phyloP scores from a whole-genome alignment of 2,797 vertebrate genomes.

The Hyperoplus lanceolatus region DNA sequence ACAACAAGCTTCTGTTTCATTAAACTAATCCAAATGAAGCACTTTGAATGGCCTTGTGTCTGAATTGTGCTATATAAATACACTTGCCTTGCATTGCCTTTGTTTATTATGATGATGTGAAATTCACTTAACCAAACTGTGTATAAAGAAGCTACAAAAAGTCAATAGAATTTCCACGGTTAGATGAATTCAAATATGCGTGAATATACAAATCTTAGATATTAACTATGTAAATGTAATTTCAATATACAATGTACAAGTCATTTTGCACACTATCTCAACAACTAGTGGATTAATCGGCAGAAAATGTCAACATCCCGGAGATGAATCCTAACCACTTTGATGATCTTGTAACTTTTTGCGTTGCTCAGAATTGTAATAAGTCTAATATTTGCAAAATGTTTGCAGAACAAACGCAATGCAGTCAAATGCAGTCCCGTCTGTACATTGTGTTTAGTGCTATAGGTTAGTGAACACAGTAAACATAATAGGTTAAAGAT shows the following conservation, averaged over 20 bases:
- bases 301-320: not conserved
- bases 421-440: too few species aligned
- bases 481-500: too few species aligned
- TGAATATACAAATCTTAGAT: too few species aligned
- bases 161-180: constrained; percentile 7
- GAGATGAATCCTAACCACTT: not conserved
- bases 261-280: not conserved
- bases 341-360: not conserved
- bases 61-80: too few species aligned
- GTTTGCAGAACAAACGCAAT: too few species aligned
- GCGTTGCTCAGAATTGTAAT: too few species aligned
- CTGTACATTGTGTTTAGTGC: too few species aligned
- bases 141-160: constrained; percentile 6
- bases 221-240: too few species aligned
- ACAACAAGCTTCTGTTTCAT: constrained; percentile 32
- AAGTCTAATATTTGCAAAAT: not conserved
- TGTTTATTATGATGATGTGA: constrained; percentile 28
- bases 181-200: constrained; percentile 6
- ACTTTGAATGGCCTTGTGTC: not conserved
- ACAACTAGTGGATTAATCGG: not conserved
- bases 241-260: too few species aligned
- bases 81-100: not conserved
- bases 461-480: too few species aligned
- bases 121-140: constrained; percentile 24
- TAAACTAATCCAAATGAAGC: constrained; percentile 42